Conservation (phyloP, 2,888 invertebrate genomes). For the Archaeoteleia sp. region DNA sequence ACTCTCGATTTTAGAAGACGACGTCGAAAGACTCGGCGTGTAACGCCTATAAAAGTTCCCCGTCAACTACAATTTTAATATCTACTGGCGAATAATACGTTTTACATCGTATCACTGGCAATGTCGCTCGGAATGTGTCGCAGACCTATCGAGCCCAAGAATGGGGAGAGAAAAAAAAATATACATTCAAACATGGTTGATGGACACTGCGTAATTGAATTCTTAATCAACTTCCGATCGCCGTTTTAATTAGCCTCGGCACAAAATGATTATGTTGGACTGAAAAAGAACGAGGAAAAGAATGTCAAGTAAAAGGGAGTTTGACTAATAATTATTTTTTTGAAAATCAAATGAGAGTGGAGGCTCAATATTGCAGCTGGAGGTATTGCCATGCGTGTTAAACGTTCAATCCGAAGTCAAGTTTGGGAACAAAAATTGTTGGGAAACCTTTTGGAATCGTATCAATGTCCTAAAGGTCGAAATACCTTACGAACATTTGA, state of each 20-base stretch:
- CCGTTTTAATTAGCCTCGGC: constrained; percentile 36
- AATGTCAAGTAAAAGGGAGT: too few species aligned
- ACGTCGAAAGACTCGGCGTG: constrained; percentile 29
- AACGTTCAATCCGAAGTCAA: too few species aligned
- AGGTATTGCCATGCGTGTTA: too few species aligned
- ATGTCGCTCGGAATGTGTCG: constrained; percentile 10
- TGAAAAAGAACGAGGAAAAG: too few species aligned
- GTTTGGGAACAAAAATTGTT: too few species aligned
- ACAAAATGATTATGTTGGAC: constrained; percentile 24
- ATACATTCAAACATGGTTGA: constrained; percentile 22
- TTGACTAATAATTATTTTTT: too few species aligned
- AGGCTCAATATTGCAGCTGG: too few species aligned
- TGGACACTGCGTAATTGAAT: constrained; percentile 36
- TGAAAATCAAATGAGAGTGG: too few species aligned
- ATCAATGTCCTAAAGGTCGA: too few species aligned
- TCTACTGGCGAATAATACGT: constrained; percentile 38
- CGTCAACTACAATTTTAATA: constrained; percentile 48
- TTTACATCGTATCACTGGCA: constrained; percentile 33
- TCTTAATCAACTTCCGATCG: constrained; percentile 41
- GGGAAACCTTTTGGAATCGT: too few species aligned
- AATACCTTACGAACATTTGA: too few species aligned
- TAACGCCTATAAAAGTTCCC: constrained; percentile 44
- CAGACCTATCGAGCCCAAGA: constrained; percentile 6
- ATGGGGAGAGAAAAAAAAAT: not conserved
- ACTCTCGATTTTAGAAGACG: constrained; percentile 41